Base-by-base conservation (phyloP, 2,888 invertebrate species). In the Escarpia spicata region DNA sequence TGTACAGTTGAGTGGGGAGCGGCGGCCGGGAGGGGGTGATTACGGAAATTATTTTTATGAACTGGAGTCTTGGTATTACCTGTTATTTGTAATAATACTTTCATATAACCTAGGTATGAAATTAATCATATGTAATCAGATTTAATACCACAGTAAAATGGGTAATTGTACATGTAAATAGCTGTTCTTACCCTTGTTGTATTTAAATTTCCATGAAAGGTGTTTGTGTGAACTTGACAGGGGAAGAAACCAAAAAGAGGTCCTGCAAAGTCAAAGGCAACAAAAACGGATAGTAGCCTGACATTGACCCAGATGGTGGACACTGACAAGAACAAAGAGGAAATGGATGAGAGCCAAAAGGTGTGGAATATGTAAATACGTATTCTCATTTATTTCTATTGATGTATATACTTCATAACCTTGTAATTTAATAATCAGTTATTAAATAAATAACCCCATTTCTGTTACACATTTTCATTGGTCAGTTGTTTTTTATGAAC, bases 231-330 rank as follows among this genome's bases (percentile, higher is more conserved):
- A 89, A 90, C n/a, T 44, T 91, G 91, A 90, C 90, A 90, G 75
- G 26, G 75, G 26, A 75, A 26, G 75, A 75, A 75, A 75, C 92
- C 93, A 93, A 94, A 93, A 91, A 37, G 92, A 91, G 90, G 93
- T 91, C 90, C 94, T 94, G 90, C 90, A 89, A 9, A 92, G 43
- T 31, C 92, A 90, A 43, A 92, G 92, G 10, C 89, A 90, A 90
- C 58, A 92, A 44, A 90, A 60, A 52, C 52, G 37, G 31, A 9
- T 90, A 45, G 91, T 31, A 89, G 52, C 43, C 91, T 95, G 92
- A 95, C 95, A 31, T 93, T 95, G 92, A 95, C 95, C 75, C 95
- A 95, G 94, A 95, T 95, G 95, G 94, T 95, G 58, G 94, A 94
- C 37, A 43, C 31, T 26, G 75, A 75, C 75, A 90, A 92, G 37